These are phyloP conservation scores for Pheucticus melanocephalus DNA, from an alignment of 2,113 vertebrate species.

Conservation along the genomic window DNA sequence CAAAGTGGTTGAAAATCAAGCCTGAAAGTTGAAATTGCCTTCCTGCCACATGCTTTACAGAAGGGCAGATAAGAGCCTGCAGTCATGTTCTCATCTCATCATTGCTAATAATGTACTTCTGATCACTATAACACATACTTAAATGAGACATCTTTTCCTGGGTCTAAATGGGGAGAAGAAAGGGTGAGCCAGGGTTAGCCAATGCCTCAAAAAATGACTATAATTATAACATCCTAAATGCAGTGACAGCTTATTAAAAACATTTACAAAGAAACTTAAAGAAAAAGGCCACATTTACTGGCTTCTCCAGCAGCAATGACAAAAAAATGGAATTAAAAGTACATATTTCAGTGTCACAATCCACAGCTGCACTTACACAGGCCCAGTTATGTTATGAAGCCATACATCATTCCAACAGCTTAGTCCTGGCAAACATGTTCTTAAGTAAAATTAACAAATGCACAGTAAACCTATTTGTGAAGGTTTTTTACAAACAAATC, in stretches of 20 bases:
- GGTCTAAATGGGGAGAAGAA: slow-evolving; percentile 24
- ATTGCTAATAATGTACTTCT: slow-evolving; percentile 28
- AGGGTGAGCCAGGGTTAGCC: slow-evolving; percentile 22
- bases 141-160: slow-evolving; percentile 33
- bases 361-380: neutral
- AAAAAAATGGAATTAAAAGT: neutral
- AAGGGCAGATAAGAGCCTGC: neutral
- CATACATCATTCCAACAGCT: neutral
- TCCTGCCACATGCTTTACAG: neutral
- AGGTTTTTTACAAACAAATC: neutral
- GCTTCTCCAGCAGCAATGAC: neutral
- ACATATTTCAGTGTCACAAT: neutral
- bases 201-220: neutral
- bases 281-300: neutral
- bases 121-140: slow-evolving; percentile 8
- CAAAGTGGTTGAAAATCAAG: neutral
- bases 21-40: slow-evolving; percentile 6
- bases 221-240: slow-evolving; percentile 26
- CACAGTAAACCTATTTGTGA: neutral
- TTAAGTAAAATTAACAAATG: neutral
- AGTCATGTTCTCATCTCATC: slow-evolving; percentile 28
- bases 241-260: slow-evolving; percentile 48
- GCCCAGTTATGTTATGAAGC: neutral
- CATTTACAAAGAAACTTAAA: slow-evolving; percentile 5
- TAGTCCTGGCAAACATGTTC: neutral